Evolutionary conservation across 2,888 invertebrate genomes (phyloP).

Genomic region (Cataglyphis livida): DNA sequence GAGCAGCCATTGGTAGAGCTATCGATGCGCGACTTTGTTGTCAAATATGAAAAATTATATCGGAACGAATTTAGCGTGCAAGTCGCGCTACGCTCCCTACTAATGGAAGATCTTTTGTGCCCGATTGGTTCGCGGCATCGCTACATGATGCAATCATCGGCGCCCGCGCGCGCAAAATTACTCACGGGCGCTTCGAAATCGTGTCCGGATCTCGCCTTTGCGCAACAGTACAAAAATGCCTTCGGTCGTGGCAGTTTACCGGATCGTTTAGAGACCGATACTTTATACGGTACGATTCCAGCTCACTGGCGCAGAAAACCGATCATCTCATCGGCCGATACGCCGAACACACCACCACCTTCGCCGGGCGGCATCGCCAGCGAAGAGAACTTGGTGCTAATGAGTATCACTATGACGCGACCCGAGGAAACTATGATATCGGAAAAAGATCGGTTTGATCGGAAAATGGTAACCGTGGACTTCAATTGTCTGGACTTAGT

Average conservation of each 20-base stretch:
- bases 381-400: slow-evolving; percentile 85
- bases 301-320: slow-evolving; percentile 82
- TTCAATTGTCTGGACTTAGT: slow-evolving; percentile 97
- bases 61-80: slow-evolving; percentile 91
- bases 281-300: slow-evolving; percentile 82
- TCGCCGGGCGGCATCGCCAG: slow-evolving; percentile 81
- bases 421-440: slow-evolving; percentile 61
- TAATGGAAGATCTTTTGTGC: slow-evolving; percentile 96
- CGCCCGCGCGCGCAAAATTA: slow-evolving; percentile 80
- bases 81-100: slow-evolving; percentile 93
- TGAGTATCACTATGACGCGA: slow-evolving; percentile 80
- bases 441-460: slow-evolving; percentile 62
- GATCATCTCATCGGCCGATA: slow-evolving; percentile 70
- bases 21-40: slow-evolving; percentile 93
- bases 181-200: slow-evolving; percentile 88
- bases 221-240: slow-evolving; percentile 75
- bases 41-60: slow-evolving; percentile 90
- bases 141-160: slow-evolving; percentile 92
- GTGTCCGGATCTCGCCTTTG: slow-evolving; percentile 90
- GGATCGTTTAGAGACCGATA: slow-evolving; percentile 81
- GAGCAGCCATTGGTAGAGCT: slow-evolving; percentile 94
- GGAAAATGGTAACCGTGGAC: slow-evolving; percentile 91
- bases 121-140: slow-evolving; percentile 93
- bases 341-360: slow-evolving; percentile 83
- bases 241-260: slow-evolving; percentile 80